Base-by-base conservation (phyloP, 2,888 invertebrate genomes). In the Andrena minutula region DNA sequence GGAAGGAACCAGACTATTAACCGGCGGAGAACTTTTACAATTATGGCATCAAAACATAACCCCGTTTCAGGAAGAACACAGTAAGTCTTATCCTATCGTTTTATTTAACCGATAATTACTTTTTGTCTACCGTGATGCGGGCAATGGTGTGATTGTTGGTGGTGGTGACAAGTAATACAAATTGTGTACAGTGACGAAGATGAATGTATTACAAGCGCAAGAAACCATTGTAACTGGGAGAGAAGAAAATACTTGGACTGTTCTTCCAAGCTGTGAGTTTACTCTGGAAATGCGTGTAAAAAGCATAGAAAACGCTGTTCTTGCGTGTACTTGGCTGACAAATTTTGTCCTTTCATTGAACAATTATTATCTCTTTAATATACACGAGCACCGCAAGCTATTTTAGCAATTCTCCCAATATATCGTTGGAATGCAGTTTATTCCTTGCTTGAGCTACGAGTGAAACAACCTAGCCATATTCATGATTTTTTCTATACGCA, bases 1-100 rank as follows among this genome's bases (percentile, higher is more conserved):
- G 89, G 99, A 99, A 95, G 99, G 98, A 35, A 98, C 98, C 6
- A 96, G 98, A 49, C 95, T 99, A 51, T 95, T 99, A 72, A 99
- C 98, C n/a, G 99, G 98, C 7, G 99, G 99, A 83, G 97, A 97
- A 90, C 95, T 97, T 77, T 95, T 99, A 82, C 99, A 99, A 94
- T 95, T 99, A 89, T 99, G 99, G 99, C 97, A 97, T 93, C 96
- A 96, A 90, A 95, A 94, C 83, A 93, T 94, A 76, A 91, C 92
- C 66, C 94, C 94, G 4, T 94, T 92, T 75, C 94, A 94, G 69
- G 94, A 94, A 89, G 94, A 94, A 63, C 92, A 92, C 10, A 85
- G 94, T 94, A 85, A 93, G 93, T n/a, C 1, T 28, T n/a, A n/a
- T 23, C 8, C 12, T 8, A 47, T 26, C 20, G 23, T 32, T 49